Evolutionary conservation across 2,888 invertebrate genomes (phyloP), one percentile per base, ranked within the genome.

Genomic region (Deilephila elpenor): DNA sequence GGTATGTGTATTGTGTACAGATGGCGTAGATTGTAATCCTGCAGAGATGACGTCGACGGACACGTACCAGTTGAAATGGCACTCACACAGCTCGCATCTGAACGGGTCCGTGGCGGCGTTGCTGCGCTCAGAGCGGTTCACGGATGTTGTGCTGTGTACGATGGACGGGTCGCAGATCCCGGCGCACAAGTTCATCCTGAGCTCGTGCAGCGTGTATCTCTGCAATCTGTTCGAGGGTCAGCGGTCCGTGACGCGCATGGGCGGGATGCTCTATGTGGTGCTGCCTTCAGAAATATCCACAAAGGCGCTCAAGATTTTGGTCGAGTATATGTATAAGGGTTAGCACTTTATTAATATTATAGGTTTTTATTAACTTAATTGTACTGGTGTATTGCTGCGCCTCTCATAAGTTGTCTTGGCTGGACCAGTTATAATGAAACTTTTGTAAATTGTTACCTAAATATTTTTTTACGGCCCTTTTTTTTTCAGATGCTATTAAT

Each of bases 51-150:
- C 94, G 81, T 93, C 95, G 76, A 95, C 96, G 83, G 98, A 98
- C 90, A 98, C 97, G 83, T 98, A 98, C 90, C 98, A 98, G 91
- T 95, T 98, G 73, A 98, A 98, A 95, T 98, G 98, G 98, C 97
- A 98, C 91, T 97, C 97, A 79, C 98, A 97, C 94, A 96, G 97
- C 83, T 96, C 97, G 51, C 97, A 98, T 92, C 95, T 98, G 83
- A 97, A 98, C 91, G 96, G 97, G 72, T 97, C 97, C 77, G 97
- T 98, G 71, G 97, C 98, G 75, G 96, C 97, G 25, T 90, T 97
- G 83, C 96, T 97, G 25, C 96, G 97, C 75, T 97, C 97, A 84
- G 97, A 97, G 87, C 96, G 97, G 79, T 98, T 97, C 88, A 97
- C 98, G 64, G 98, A 98, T 89, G 98, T 98, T 74, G 96, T 97